Conservation (phyloP, 2,113 vertebrate genomes). For the Campylomormyrus numenius region DNA sequence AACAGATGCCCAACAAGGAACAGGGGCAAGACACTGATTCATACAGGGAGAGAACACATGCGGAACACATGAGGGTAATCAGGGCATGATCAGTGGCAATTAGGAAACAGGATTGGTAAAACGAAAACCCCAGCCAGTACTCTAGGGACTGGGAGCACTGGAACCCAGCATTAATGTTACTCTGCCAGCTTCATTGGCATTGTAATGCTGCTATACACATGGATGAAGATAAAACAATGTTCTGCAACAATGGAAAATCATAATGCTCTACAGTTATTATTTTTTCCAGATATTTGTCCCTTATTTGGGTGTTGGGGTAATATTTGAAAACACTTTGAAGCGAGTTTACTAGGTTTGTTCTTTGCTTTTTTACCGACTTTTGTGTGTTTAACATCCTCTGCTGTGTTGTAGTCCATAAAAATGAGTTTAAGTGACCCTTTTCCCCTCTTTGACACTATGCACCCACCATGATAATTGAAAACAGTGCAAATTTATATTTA, state of each 20-base stretch:
- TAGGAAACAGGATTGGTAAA: background rate
- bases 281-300: background rate
- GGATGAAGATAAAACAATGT: background rate
- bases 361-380: background rate
- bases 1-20: background rate
- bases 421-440: background rate
- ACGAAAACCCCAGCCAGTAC: too few relatives aligned
- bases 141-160: background rate
- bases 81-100: background rate
- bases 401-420: background rate
- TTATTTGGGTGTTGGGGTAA: background rate
- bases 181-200: background rate
- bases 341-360: background rate
- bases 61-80: background rate
- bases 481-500: background rate
- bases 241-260: background rate
- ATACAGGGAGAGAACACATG: background rate
- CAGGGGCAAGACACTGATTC: background rate
- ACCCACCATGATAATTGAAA: background rate
- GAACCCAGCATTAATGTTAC: background rate
- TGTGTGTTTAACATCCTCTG: background rate
- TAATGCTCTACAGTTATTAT: background rate
- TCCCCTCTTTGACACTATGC: background rate
- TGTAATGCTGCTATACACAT: background rate
- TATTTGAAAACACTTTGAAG: background rate